Conservation (phyloP, 2,113 vertebrate species). For the Peromyscus polionotus region DNA sequence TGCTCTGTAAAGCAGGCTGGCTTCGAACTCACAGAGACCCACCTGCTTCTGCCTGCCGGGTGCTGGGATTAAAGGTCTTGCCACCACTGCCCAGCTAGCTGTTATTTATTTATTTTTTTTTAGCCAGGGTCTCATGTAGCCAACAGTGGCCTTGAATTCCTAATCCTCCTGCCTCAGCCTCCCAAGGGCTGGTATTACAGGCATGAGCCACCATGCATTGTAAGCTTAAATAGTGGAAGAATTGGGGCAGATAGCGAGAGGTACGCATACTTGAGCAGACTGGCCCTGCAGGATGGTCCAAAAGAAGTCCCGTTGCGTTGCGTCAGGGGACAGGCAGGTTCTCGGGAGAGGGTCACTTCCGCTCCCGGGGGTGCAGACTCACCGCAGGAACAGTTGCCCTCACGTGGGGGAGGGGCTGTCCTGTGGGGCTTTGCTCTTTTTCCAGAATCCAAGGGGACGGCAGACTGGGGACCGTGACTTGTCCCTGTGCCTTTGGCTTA, state of each 20-base stretch:
- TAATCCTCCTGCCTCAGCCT: neutral
- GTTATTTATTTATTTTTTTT: no score
- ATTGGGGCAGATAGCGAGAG: neutral
- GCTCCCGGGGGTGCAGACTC: neutral
- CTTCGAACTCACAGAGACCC: neutral
- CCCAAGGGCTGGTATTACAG: neutral
- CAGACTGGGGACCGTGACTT: neutral
- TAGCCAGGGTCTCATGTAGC: neutral
- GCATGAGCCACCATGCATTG: neutral
- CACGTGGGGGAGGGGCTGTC: neutral
- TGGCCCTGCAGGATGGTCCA: neutral
- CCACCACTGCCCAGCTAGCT: neutral
- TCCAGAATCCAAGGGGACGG: neutral
- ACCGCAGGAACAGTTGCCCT: neutral
- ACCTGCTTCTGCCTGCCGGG: neutral
- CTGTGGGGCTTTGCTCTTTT: neutral
- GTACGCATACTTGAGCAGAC: no score
- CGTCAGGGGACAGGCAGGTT: neutral
- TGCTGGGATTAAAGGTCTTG: neutral
- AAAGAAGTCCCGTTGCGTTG: neutral
- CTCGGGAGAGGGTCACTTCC: neutral
- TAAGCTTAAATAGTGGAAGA: neutral
- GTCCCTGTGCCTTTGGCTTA: neutral
- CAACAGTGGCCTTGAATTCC: no score
- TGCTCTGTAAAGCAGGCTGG: neutral